Evolutionary conservation across 2,113 vertebrate genomes (phyloP), one percentile per base, ranked within the genome.

Genomic region (Smithornis capensis): DNA sequence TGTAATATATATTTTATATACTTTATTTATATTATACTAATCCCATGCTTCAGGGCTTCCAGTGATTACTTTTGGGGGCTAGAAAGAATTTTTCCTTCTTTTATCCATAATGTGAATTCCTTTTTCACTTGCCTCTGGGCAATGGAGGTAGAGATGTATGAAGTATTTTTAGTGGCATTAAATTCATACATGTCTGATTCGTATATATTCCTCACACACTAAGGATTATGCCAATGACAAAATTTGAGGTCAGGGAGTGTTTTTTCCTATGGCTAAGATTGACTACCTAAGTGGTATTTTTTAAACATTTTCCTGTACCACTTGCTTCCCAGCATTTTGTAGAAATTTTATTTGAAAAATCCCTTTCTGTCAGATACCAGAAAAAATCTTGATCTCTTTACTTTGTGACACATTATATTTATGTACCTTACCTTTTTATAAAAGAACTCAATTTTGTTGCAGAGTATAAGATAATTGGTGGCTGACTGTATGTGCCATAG

Each of bases 1-100:
- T 89, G 60, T 83, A 95, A 92, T 90, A 93, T 95, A 73, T 93
- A 87, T 95, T 95, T 35, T 95, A 78, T 92, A 90, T 90, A 83
- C 86, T 78, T 35, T 86, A 79, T 80, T 93, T 93, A 80, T 93
- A 75, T 87, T 83, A 52, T 77, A 94, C 33, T 94, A 94, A 95
- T 94, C 64, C 64, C 33, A 49, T 92, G 89, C 80, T 94, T 88
- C 56, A 89, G 56, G 88, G 76, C 56, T 81, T 88, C 55, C 19
- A 70, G 4, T 74, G 68, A 94, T 94, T 94, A 90, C 63, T 92
- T 95, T 56, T 25, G 28, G 60, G 60, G 79, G 19, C 52, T 89
- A 70, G 50, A 80, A 92, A 80, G 64, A 77, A 35, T 86, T 93
- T 89, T 95, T 74, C 35, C 55, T 63, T 88, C 38, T 94, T 95